Percentiles rank a stretch among this genome's conserved stretches.
Evolutionary conservation across 2,113 vertebrate species (phyloP).

Genomic region (Myodes glareolus): DNA sequence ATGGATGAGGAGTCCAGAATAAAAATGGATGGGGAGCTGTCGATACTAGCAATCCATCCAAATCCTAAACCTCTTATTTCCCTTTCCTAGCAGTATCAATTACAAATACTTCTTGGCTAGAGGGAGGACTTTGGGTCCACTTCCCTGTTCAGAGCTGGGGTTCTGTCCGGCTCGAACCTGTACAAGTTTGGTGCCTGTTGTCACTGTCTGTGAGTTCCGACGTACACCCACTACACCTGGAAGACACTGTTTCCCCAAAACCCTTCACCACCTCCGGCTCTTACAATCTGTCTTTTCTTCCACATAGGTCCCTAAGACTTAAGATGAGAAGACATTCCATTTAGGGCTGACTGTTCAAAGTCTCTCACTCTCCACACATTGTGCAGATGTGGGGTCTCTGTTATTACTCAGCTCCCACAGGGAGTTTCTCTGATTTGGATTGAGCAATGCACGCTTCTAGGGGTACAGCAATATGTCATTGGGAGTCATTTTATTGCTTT

Average conservation of each 20-base stretch:
- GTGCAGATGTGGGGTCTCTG: not conserved
- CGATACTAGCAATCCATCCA: not conserved
- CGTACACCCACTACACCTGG: not conserved
- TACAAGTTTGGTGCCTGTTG: not conserved
- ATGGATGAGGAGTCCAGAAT: not conserved
- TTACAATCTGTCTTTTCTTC: not conserved
- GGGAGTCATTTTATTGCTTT: not conserved
- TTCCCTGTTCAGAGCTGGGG: not conserved
- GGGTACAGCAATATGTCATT: not conserved
- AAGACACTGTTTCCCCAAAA: not conserved
- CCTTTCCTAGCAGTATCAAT: not conserved
- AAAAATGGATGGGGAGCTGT: not conserved
- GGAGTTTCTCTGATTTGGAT: not conserved
- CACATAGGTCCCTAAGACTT: not conserved
- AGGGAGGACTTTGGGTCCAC: not conserved
- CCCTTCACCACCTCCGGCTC: not conserved
- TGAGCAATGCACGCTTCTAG: not conserved
- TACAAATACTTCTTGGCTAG: not conserved
- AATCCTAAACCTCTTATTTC: not conserved
- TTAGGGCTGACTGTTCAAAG: not conserved
- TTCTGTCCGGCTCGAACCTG: not conserved
- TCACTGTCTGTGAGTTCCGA: not conserved
- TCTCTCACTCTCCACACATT: not conserved
- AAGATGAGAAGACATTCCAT: not conserved
- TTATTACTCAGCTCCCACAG: not conserved